A percentile compares a stretch with the other conserved stretches of the same genome.
Conservation (phyloP, 2,113 vertebrate genomes). For the Morone saxatilis region DNA sequence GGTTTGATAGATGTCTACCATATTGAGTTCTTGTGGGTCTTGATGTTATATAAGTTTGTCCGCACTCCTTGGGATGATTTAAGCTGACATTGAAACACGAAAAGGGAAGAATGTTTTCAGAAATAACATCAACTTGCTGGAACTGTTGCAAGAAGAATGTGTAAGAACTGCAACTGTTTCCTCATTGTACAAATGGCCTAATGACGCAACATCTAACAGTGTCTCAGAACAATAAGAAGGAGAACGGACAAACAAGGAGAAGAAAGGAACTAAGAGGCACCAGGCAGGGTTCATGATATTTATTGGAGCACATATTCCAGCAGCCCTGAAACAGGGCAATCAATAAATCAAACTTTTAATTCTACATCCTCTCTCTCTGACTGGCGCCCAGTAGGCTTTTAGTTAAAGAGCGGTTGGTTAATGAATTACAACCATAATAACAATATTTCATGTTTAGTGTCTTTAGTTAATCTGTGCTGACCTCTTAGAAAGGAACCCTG, state of each 20-base stretch:
- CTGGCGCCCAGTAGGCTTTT: conserved; percentile 39
- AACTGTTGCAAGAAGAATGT: neutral
- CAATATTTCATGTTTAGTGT: conserved; percentile 48
- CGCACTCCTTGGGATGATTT: neutral
- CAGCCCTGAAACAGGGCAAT: conserved; percentile 22
- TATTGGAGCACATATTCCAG: conserved; percentile 5
- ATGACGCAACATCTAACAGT: conserved; percentile 28
- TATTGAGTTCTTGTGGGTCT: neutral
- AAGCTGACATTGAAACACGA: neutral
- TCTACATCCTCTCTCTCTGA: neutral
- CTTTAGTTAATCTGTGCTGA: neutral
- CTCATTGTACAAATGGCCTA: conserved; percentile 21
- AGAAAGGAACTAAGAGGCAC: neutral
- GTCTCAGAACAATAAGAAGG: neutral
- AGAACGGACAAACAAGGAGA: conserved; percentile 24
- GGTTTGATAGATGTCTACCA: neutral
- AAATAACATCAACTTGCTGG: neutral
- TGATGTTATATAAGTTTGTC: no score
- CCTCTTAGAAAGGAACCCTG: neutral
- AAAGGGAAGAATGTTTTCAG: neutral
- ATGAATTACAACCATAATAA: conserved; percentile 44
- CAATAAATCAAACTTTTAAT: conserved; percentile 31
- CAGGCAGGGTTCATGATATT: neutral
- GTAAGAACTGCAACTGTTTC: conserved; percentile 15
- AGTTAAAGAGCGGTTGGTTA: conserved; percentile 29